Percentiles rank a stretch among this genome's conserved stretches.
These are phyloP conservation scores for Muscidifurax raptorellus DNA, from an alignment of 1,140 invertebrate genomes.

Conservation along the genomic window DNA sequence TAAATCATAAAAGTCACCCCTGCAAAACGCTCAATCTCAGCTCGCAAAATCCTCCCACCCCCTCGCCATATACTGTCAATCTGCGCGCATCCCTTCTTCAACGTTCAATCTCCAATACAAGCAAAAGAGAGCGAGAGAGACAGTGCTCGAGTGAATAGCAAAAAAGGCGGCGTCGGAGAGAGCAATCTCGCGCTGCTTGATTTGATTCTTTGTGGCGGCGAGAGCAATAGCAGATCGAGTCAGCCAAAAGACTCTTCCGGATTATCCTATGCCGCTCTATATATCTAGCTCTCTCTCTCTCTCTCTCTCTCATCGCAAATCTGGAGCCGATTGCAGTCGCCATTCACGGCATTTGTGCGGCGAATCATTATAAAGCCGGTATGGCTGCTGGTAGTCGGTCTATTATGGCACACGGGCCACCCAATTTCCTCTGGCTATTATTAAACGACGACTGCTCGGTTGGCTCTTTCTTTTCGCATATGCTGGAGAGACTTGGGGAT, in stretches of 20 bases:
- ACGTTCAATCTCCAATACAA: conserved; percentile 14
- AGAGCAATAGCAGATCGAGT: conserved; percentile 66
- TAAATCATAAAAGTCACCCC: too few species aligned
- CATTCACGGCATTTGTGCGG: conserved; percentile 40
- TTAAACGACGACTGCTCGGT: conserved; percentile 8
- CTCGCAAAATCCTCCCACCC: not conserved
- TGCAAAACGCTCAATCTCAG: too few species aligned
- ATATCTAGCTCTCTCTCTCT: conserved; percentile 44
- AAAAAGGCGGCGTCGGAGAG: conserved; percentile 52
- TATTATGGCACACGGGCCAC: conserved; percentile 7
- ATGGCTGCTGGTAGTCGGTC: not conserved
- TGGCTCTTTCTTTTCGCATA: conserved; percentile 9
- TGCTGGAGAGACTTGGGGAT: not conserved
- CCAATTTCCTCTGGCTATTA: conserved; percentile 33
- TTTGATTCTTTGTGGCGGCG: conserved; percentile 72
- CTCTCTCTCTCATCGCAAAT: conserved; percentile 33
- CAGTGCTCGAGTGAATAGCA: not conserved
- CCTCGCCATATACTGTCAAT: not conserved
- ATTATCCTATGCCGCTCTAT: conserved; percentile 62
- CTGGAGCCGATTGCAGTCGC: conserved; percentile 44
- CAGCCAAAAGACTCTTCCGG: conserved; percentile 64
- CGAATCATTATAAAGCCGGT: conserved; percentile 41
- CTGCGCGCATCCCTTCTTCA: conserved; percentile 9
- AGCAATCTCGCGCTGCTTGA: conserved; percentile 69
- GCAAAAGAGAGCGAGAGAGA: not conserved